Conservation (phyloP, 2,113 vertebrate genomes). For the Pterocles orientalis region DNA sequence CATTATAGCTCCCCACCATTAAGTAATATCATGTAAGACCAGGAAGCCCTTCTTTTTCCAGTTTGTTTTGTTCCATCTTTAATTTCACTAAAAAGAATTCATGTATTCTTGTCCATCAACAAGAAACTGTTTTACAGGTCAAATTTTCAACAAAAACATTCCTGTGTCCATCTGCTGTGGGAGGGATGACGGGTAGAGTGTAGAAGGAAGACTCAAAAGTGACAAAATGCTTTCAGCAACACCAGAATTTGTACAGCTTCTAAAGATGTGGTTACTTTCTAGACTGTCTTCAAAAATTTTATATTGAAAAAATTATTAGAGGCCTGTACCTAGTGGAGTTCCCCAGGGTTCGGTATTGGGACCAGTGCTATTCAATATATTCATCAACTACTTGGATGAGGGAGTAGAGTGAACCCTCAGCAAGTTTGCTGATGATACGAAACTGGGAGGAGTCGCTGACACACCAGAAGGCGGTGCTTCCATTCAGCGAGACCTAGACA, state of each 20-base stretch:
- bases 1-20: not conserved
- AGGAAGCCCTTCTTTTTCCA: not conserved
- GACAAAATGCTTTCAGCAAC: not conserved
- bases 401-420: too few species aligned
- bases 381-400: too few species aligned
- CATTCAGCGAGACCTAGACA: too few species aligned
- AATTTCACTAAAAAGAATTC: not conserved
- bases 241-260: not conserved
- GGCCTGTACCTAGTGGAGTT: too few species aligned
- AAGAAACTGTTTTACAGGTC: not conserved
- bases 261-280: not conserved
- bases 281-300: not conserved
- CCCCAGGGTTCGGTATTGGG: too few species aligned
- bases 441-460: too few species aligned
- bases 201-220: not conserved
- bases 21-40: not conserved
- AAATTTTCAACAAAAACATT: not conserved
- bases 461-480: too few species aligned
- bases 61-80: not conserved
- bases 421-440: too few species aligned
- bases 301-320: not conserved
- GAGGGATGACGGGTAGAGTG: not conserved
- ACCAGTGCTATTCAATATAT: too few species aligned
- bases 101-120: not conserved
- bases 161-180: not conserved